A percentile compares a stretch with the other conserved stretches of the same genome.
Evolutionary conservation across 2,113 vertebrate genomes (phyloP).

Genomic region (Pygoscelis antarcticus): DNA sequence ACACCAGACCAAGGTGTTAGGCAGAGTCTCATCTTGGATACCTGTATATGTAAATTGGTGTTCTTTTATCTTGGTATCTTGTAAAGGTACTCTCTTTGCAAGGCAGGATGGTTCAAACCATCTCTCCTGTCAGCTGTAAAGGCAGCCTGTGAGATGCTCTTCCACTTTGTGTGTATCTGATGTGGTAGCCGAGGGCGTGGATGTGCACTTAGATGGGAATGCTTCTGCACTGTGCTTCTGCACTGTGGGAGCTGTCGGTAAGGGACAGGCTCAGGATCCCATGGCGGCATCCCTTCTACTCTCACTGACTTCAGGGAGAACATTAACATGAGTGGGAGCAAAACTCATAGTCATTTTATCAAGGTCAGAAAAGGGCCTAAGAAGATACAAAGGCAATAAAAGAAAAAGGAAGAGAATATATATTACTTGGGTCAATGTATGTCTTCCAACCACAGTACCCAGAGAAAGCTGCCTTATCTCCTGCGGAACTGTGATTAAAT

Average conservation of each 20-base stretch:
- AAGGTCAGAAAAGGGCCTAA: background rate
- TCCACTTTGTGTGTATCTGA: background rate
- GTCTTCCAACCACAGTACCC: background rate
- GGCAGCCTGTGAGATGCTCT: background rate
- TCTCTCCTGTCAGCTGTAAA: background rate
- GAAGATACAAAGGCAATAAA: background rate
- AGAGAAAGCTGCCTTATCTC: background rate
- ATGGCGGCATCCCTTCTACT: background rate
- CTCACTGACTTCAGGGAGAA: background rate
- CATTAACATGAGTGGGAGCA: background rate
- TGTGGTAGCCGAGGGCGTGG: background rate
- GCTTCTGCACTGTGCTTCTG: background rate
- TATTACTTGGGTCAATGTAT: background rate
- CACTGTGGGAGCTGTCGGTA: background rate
- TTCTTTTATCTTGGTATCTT: background rate
- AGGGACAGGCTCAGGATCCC: background rate
- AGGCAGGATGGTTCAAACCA: background rate
- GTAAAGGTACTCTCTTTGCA: background rate
- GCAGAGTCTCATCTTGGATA: background rate
- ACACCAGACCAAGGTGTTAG: background rate
- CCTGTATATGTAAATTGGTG: background rate
- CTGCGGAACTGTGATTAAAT: background rate
- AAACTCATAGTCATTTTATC: background rate
- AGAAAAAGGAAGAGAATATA: background rate
- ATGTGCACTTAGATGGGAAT: background rate